Evolutionary conservation across 2,888 invertebrate species (phyloP), one percentile per base, ranked within the genome.

Genomic region (Tachina grossa): DNA sequence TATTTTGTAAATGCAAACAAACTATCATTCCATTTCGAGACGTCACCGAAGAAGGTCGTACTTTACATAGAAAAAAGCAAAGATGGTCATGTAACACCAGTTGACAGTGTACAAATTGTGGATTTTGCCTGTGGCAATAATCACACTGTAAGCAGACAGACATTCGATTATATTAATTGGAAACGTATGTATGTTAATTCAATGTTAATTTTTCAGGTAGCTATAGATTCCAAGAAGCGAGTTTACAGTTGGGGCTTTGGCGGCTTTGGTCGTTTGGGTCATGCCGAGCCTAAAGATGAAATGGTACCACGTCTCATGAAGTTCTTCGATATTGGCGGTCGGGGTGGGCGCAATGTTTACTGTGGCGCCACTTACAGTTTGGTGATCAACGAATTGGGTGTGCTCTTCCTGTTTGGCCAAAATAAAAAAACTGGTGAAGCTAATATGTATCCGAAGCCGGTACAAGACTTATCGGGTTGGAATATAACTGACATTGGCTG

Each of bases 231-330:
- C 0, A 96, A 96, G 91, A 97, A 97, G 92, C 95, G 98, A 13
- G 96, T 97, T 0, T 98, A 95, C 93, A 97, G 98, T 74, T 98
- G 98, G 98, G 98, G 98, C 22, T 98, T 98, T 92, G 98, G 98
- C 13, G 98, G 98, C 0, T 97, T 98, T 90, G 98, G 98, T 0
- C 95, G 98, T 2, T 93, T 98, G 14, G 98, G 98, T 0, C 98
- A 98, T 93, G 96, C 97, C 9, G 98, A 98, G 90, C 97, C 96
- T 83, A 97, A 97, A 91, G 98, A 98, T 92, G 98, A 98, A 93
- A 94, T 96, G 93, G 97, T 98, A 57, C 96, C 96, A 41, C 94
- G 96, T n/a, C 94, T 98, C 74, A 96, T 98, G 88, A 98, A 97
- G 92, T 97, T 95, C 92, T 97, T 98, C 91, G 98, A 98, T 88